Conservation (phyloP, 2,113 vertebrate genomes). For the Excalfactoria chinensis region DNA sequence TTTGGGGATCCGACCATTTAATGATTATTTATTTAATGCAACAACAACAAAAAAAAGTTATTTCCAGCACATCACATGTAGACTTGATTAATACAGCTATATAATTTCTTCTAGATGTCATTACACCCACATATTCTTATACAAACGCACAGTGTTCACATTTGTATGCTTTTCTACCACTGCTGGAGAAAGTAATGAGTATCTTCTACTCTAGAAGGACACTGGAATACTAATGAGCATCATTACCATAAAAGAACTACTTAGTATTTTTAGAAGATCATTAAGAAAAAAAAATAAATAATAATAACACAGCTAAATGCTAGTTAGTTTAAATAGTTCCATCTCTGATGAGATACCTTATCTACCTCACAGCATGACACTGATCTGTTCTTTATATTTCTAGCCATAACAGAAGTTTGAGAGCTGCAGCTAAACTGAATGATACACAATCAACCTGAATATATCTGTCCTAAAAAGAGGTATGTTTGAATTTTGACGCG, state of each 20-base stretch:
- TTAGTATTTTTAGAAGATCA: conserved; percentile 19
- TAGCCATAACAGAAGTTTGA: not conserved
- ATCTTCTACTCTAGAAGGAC: not conserved
- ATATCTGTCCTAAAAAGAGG: accelerated
- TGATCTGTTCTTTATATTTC: conserved; percentile 8
- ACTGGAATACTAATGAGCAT: conserved; percentile 17
- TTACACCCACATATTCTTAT: not conserved
- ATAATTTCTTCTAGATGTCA: not conserved
- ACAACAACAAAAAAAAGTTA: not conserved
- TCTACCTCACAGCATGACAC: not conserved
- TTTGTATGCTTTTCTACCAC: not conserved
- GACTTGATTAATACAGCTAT: not conserved
- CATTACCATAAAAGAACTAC: not conserved
- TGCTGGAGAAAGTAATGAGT: not conserved
- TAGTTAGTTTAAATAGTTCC: conserved; percentile 27
- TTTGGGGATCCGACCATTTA: not conserved
- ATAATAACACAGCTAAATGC: not conserved
- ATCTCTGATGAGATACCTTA: not conserved
- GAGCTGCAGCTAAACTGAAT: not conserved
- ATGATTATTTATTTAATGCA: not conserved
- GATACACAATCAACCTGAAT: not conserved
- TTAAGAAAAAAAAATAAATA: conserved; percentile 28
- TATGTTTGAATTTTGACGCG: not conserved
- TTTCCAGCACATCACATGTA: not conserved
- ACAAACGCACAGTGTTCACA: not conserved